Percentiles rank a stretch among this genome's conserved stretches.
phyloP scores from a whole-genome alignment of 2,888 invertebrate genomes.

The Frankliniella fusca region DNA sequence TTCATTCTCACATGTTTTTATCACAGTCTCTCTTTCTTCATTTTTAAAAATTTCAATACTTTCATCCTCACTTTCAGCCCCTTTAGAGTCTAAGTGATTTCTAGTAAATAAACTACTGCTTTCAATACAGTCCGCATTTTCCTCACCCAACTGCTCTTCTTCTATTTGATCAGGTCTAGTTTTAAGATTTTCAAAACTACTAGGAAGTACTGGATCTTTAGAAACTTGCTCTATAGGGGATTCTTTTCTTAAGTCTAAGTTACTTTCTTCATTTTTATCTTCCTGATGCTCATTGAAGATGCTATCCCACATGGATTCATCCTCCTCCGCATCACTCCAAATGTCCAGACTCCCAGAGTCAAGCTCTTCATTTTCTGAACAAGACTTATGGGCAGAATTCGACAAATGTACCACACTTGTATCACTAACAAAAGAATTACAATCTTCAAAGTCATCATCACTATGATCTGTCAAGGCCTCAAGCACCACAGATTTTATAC shows the following conservation, averaged over 20 bases:
- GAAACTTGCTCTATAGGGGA: too few relatives aligned
- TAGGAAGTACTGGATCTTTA: too few relatives aligned
- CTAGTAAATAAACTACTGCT: background rate
- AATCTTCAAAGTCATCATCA: conserved; percentile 13
- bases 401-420: background rate
- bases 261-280: background rate
- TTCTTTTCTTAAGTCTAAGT: background rate
- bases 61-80: background rate
- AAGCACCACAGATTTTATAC: background rate
- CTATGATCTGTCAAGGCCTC: background rate
- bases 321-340: background rate
- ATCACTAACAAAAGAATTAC: background rate
- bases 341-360: background rate
- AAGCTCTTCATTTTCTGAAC: background rate
- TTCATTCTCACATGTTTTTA: background rate
- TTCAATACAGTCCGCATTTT: background rate
- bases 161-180: too few relatives aligned
- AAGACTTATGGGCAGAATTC: background rate
- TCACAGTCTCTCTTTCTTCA: background rate
- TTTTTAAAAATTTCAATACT: background rate
- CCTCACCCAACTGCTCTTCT: too few relatives aligned
- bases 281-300: background rate
- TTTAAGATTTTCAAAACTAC: too few relatives aligned
- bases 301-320: background rate
- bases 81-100: background rate